Base-by-base conservation (phyloP, 2,797 vertebrate genomes). In the Cephalopachus bancanus region DNA sequence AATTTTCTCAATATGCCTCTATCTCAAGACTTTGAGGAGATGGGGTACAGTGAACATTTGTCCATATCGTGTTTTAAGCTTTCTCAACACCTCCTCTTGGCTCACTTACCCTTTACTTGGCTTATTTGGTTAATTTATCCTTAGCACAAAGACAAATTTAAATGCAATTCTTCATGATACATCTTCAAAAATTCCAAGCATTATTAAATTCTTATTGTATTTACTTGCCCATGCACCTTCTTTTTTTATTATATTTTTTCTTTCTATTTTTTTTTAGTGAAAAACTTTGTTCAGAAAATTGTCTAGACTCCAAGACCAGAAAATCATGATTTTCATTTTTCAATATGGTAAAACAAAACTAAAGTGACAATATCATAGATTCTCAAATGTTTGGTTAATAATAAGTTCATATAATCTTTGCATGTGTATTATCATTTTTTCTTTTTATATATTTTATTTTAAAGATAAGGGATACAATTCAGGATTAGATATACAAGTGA, bases 301-400 rank as follows among this genome's bases (percentile, higher is more conserved):
- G 33, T 65, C 9, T 75, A 93, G 22, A 69, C 1, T 6, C 53
- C 3, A 80, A 83, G 37, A 44, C n/a, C 33, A 86, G 55, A 62
- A 90, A 90, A 60, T 80, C 1, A 19, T 2, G 59, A 8, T 22
- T 30, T 83, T 78, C 55, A 51, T 88, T 33, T 20, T 60, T 87
- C 72, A 91, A 76, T 85, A 49, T 60, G 4, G 19, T 1, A 83
- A 92, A 96, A 71, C 4, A 76, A 12, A 92, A 30, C 7, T 91
- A 75, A 60, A 55, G 12, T 53, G 16, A 83, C 4, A 72, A 30
- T 78, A 51, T 20, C 33, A 64, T n/a, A 84, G 11, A 49, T 90
- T 87, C 4, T 69, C 3, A 93, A 94, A 67, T 75, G 72, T 78
- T 95, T 81, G 15, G 17, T 83, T 37, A 97, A 44, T 86, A 37